Evolutionary conservation across 2,797 vertebrate genomes (phyloP).

Genomic region (Spea hammondii): DNA sequence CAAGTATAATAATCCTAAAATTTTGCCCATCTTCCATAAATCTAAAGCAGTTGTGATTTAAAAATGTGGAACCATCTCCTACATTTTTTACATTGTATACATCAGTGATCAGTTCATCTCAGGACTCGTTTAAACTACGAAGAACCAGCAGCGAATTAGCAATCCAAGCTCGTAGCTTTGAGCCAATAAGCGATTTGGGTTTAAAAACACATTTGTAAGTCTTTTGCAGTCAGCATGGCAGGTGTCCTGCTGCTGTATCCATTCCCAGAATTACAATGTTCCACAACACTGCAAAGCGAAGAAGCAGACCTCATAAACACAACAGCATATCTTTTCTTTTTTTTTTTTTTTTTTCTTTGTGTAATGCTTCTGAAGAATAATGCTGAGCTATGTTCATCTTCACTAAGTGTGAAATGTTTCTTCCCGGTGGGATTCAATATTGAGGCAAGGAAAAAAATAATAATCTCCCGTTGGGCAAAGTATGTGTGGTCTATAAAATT

Average conservation of each 20-base stretch:
- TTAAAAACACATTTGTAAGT: conserved; percentile 28
- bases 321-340: background rate
- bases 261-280: conserved; percentile 43
- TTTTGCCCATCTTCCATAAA: too few species aligned
- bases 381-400: conserved; percentile 2
- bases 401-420: conserved; percentile 8
- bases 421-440: conserved; percentile 16
- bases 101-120: conserved; percentile 19
- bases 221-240: conserved; percentile 26
- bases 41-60: too few species aligned
- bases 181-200: conserved; percentile 31
- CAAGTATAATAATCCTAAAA: too few species aligned
- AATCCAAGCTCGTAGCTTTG: background rate
- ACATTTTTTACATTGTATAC: too few species aligned
- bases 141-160: conserved; percentile 21
- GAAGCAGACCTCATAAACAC: conserved; percentile 3
- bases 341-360: background rate
- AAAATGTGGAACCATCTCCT: too few species aligned
- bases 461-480: conserved; percentile 5
- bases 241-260: conserved; percentile 23
- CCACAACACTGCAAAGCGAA: conserved; percentile 18
- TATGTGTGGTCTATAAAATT: conserved; percentile 28
- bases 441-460: conserved; percentile 8
- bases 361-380: conserved; percentile 34
- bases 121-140: conserved; percentile 27